Evolutionary conservation across 2,797 vertebrate genomes (phyloP), one percentile per base, ranked within the genome.

Genomic region (Acipenser ruthenus): DNA sequence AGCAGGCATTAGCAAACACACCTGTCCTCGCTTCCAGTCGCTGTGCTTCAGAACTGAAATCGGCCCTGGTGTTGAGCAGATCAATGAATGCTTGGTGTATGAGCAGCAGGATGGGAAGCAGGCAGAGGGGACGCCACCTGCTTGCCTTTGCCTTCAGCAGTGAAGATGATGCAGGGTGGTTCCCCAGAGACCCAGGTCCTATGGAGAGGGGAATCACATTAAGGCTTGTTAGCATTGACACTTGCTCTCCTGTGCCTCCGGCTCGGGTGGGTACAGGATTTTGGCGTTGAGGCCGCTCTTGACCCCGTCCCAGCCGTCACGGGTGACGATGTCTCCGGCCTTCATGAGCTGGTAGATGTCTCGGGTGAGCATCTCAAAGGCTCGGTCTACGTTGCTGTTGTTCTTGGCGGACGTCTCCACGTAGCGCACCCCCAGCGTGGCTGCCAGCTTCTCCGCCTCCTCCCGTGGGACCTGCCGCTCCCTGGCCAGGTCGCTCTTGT

Each of bases 401-500:
- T 77, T 86, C 74, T 75, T 86, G 70, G 91, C 90, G 0, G 92
- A 97, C 0, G 94, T 95, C 81, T 96, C 93, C 73, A 95, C 77
- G 2, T 96, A 97, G 69, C 84, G 86, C 70, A 92, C 85, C 62
- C 93, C 93, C 74, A 95, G 74, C 18, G 88, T 86, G 1, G 89
- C 69, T 0, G 94, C 90, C 11, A 95, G 80, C 10, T 82, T 81
- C 81, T 88, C 75, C 0, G 92, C 92, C 77, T 96, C 93, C 49
- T 93, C 91, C 0, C 82, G 76, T 0, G 83, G 84, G 75, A 96
- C 88, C 1, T 84, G 86, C 12, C 88, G 80, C 49, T 86, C 74
- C 0, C 79, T 86, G 68, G 67, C 82, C 65, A 94, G 89, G 83
- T 95, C 94, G 8, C 93, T 91, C 80, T 96, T 97, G 87, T 95